Percentiles rank a stretch among this genome's conserved stretches.
These are phyloP conservation scores for Macropus fuliginosus DNA, from an alignment of 2,797 vertebrate species.

Conservation along the genomic window DNA sequence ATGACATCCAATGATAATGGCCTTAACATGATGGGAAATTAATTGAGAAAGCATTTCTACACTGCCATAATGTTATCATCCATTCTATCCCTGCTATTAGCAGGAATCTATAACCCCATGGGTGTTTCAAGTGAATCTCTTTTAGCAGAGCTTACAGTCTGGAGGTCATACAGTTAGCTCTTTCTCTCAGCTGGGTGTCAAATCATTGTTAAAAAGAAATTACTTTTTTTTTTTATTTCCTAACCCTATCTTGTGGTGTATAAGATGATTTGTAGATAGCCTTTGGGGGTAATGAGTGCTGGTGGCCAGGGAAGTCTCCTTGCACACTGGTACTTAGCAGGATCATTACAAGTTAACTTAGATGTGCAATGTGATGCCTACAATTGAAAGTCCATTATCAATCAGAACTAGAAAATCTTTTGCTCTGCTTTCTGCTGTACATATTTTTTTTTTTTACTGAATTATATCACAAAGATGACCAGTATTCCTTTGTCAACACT, in stretches of 20 bases:
- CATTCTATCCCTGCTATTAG: slow-evolving; percentile 84
- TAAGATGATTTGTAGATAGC: slow-evolving; percentile 80
- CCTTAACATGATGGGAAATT: slow-evolving; percentile 86
- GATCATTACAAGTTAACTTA: slow-evolving; percentile 66
- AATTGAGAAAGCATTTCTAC: slow-evolving; percentile 86
- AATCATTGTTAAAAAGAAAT: slow-evolving; percentile 85
- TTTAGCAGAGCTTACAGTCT: slow-evolving; percentile 80
- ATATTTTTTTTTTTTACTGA: slow-evolving; percentile 55
- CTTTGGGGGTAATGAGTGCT: slow-evolving; percentile 76
- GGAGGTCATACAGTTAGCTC: slow-evolving; percentile 82
- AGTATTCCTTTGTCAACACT: not conserved
- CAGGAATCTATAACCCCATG: slow-evolving; percentile 84
- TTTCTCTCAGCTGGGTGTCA: slow-evolving; percentile 85
- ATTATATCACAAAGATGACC: not conserved
- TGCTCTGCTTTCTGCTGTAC: slow-evolving; percentile 48
- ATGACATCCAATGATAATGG: slow-evolving; percentile 86
- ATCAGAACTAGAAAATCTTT: slow-evolving; percentile 28
- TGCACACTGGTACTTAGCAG: slow-evolving; percentile 76
- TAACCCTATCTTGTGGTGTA: slow-evolving; percentile 68
- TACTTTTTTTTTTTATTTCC: slow-evolving; percentile 82
- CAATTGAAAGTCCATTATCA: slow-evolving; percentile 50
- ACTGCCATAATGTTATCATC: slow-evolving; percentile 83
- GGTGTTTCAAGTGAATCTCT: slow-evolving; percentile 83
- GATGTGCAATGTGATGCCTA: slow-evolving; percentile 34
- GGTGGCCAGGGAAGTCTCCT: slow-evolving; percentile 67